phyloP scores from a whole-genome alignment of 2,113 vertebrate genomes.

The Neofelis nebulosa region DNA sequence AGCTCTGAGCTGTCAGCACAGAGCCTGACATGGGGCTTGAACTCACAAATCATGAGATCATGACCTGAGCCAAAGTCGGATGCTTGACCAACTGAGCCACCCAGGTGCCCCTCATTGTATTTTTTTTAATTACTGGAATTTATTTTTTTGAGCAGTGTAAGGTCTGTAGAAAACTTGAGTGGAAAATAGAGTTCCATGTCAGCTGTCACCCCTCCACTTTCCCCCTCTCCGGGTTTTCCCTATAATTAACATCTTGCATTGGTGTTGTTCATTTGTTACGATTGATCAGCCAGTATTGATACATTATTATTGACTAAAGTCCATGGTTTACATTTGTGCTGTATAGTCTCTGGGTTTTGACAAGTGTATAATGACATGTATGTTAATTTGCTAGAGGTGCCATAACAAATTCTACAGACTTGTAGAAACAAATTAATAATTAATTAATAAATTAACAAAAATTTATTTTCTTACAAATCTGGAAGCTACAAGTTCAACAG shows the following conservation, averaged over 20 bases:
- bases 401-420: not conserved
- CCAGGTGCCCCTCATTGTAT: not conserved
- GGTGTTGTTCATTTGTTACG: not conserved
- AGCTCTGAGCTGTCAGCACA: too few relatives aligned
- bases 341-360: not conserved
- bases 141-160: conserved; percentile 10
- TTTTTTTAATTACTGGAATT: not conserved
- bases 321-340: not conserved
- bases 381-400: not conserved
- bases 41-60: too few relatives aligned
- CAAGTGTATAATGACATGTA: not conserved
- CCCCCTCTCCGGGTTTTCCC: not conserved
- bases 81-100: not conserved
- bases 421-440: too few relatives aligned
- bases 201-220: not conserved
- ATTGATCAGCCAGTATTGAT: not conserved
- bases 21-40: too few relatives aligned
- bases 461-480: not conserved
- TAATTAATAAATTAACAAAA: not conserved
- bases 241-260: not conserved
- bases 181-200: not conserved
- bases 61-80: too few relatives aligned
- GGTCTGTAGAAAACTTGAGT: not conserved
- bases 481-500: not conserved
- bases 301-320: not conserved